Percentiles rank a stretch among this genome's conserved stretches.
These are phyloP conservation scores for Lepidostoma basale DNA, from an alignment of 1,140 invertebrate genomes.

Conservation along the genomic window DNA sequence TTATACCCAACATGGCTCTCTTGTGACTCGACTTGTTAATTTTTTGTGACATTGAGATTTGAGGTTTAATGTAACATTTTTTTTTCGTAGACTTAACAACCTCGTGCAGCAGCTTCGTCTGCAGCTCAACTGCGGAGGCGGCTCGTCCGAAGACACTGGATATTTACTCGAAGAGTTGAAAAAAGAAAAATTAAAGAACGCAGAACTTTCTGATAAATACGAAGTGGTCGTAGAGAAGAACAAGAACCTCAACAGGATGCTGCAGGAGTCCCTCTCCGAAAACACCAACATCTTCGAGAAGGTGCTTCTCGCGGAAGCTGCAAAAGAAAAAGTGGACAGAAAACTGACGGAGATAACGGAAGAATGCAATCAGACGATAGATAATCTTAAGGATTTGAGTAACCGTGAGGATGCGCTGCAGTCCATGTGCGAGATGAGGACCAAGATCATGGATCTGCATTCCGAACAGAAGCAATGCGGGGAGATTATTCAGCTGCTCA, in stretches of 20 bases:
- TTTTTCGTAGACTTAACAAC: slow-evolving; percentile 62
- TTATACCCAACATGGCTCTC: too few species aligned
- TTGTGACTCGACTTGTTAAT: neutral
- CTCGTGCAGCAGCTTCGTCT: slow-evolving; percentile 69
- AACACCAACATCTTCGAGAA: slow-evolving; percentile 67
- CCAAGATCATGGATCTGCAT: slow-evolving; percentile 37
- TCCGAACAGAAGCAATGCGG: slow-evolving; percentile 38
- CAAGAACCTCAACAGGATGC: slow-evolving; percentile 64
- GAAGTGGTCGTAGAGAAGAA: slow-evolving; percentile 60
- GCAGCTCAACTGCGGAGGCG: slow-evolving; percentile 56
- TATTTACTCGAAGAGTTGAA: slow-evolving; percentile 61
- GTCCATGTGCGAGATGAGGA: slow-evolving; percentile 38
- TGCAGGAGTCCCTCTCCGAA: slow-evolving; percentile 64
- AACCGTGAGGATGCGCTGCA: slow-evolving; percentile 64
- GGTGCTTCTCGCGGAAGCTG: slow-evolving; percentile 66
- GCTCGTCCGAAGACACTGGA: slow-evolving; percentile 51
- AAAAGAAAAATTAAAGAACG: slow-evolving; percentile 56
- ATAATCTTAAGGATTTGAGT: slow-evolving; percentile 56
- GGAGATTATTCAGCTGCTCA: slow-evolving; percentile 35
- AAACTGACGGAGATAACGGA: slow-evolving; percentile 70
- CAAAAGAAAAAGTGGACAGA: slow-evolving; percentile 68
- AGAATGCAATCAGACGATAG: slow-evolving; percentile 63
- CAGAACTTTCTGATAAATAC: slow-evolving; percentile 59
- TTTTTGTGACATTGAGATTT: too few species aligned
- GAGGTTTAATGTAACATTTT: neutral